phyloP scores from a whole-genome alignment of 1,140 invertebrate genomes.

The Amphibalanus amphitrite region DNA sequence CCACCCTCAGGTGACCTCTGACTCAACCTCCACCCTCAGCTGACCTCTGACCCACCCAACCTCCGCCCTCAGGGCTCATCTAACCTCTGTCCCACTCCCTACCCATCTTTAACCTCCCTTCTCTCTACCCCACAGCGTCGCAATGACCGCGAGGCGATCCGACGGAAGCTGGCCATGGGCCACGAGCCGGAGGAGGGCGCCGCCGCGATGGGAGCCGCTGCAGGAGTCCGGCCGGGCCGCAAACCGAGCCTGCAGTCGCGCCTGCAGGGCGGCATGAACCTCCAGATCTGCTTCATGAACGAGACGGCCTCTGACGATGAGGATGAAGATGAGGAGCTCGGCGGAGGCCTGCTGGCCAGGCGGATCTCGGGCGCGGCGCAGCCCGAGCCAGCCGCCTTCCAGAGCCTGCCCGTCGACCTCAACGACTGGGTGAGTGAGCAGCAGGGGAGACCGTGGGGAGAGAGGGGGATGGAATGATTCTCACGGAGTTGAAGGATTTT shows the following conservation, averaged over 20 bases:
- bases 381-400: background rate
- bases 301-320: constrained; percentile 58
- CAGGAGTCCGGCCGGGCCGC: background rate
- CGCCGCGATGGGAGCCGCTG: constrained; percentile 31
- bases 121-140: constrained; percentile 50
- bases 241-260: constrained; percentile 74
- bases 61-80: too few species aligned
- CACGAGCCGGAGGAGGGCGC: constrained; percentile 42
- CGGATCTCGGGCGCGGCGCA: background rate
- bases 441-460: too few species aligned
- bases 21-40: too few species aligned
- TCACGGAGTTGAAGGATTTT: too few species aligned
- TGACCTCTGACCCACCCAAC: too few species aligned
- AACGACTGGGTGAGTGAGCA: background rate
- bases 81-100: too few species aligned
- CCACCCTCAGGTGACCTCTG: too few species aligned
- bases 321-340: constrained; percentile 12
- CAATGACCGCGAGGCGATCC: constrained; percentile 81
- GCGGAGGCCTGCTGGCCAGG: background rate
- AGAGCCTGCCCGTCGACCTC: background rate
- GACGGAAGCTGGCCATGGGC: constrained; percentile 65
- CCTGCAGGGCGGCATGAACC: constrained; percentile 73
- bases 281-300: constrained; percentile 91
- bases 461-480: too few species aligned
- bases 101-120: background rate